Conservation (phyloP, 2,797 vertebrate species). For the Todus mexicanus region DNA sequence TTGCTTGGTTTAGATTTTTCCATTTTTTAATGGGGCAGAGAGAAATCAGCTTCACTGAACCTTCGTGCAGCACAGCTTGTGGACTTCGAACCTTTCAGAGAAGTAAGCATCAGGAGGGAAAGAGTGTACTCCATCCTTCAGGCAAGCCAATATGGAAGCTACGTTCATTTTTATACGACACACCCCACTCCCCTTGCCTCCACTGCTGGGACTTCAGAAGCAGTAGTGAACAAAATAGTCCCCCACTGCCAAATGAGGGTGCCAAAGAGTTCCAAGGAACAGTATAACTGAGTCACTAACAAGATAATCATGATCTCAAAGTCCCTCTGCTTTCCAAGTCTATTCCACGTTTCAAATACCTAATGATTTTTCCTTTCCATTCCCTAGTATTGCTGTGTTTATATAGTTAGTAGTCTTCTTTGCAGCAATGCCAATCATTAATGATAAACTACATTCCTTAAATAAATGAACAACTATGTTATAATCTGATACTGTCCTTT, state of each 20-base stretch:
- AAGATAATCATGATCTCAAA: background rate
- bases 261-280: background rate
- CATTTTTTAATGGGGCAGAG: background rate
- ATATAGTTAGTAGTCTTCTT: background rate
- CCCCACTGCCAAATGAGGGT: background rate
- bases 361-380: background rate
- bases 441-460: background rate
- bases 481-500: background rate
- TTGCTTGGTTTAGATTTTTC: background rate
- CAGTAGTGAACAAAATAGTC: background rate
- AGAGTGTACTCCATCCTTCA: background rate
- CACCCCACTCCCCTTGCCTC: background rate
- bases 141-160: background rate
- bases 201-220: background rate
- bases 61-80: background rate
- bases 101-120: background rate
- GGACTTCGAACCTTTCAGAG: background rate
- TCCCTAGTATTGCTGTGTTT: background rate
- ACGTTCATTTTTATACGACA: background rate
- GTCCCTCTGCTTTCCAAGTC: background rate
- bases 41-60: background rate
- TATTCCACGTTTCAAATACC: background rate
- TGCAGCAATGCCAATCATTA: background rate
- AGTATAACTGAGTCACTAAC: background rate
- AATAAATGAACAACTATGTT: background rate